phyloP scores from a whole-genome alignment of 2,113 vertebrate species.

The Apteryx owenii region DNA sequence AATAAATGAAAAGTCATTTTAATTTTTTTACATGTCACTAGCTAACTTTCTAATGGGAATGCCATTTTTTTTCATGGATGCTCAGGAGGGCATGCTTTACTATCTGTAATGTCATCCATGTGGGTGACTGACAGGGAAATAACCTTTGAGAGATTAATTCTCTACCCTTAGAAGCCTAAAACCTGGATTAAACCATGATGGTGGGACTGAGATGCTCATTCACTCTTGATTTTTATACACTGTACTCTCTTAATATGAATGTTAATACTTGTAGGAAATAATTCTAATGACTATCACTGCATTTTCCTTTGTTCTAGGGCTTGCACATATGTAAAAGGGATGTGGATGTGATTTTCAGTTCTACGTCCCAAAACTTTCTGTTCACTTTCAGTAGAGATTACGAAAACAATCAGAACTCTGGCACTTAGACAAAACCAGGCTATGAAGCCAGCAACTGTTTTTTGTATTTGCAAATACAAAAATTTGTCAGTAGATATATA shows the following conservation, averaged over 20 bases:
- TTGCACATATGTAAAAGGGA: not conserved
- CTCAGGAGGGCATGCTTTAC: not conserved
- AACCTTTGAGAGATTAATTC: not conserved
- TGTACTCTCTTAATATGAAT: not conserved
- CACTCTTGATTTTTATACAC: not conserved
- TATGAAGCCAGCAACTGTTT: not conserved
- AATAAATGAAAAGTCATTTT: not conserved
- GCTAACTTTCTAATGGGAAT: not conserved
- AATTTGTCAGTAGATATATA: not conserved
- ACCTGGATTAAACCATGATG: not conserved
- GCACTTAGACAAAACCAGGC: not conserved
- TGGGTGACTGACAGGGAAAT: not conserved
- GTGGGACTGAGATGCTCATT: not conserved
- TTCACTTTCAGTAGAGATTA: not conserved
- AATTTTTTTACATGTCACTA: not conserved
- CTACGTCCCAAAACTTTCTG: not conserved
- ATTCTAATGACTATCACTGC: not conserved
- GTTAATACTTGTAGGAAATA: conserved; percentile 17
- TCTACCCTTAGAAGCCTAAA: not conserved
- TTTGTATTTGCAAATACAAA: not conserved
- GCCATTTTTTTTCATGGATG: not conserved
- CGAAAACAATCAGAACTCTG: not conserved
- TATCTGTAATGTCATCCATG: not conserved
- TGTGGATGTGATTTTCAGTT: not conserved
- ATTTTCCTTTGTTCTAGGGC: not conserved